Percentiles rank a stretch among this genome's conserved stretches.
Evolutionary conservation across 2,888 invertebrate species (phyloP).

Genomic region (Pinctada fucata): DNA sequence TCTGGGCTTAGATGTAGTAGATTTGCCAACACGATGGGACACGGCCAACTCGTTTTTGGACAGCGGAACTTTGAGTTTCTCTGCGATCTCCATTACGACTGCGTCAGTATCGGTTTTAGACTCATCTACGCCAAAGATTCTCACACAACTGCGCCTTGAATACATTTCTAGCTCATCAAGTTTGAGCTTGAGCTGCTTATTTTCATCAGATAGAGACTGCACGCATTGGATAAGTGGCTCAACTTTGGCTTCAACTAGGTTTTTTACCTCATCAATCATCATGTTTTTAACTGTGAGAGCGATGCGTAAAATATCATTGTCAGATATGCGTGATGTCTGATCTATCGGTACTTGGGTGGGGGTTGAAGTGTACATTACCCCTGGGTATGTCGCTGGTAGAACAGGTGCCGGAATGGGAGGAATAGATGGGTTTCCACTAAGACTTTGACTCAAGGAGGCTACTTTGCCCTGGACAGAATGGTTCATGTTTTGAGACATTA

Average conservation of each 20-base stretch:
- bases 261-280: not conserved
- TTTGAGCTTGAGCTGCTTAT: not conserved
- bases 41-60: not conserved
- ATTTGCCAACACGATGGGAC: slow-evolving; percentile 4
- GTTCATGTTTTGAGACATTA: too few relatives aligned
- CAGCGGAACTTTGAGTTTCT: not conserved
- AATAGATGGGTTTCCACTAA: too few relatives aligned
- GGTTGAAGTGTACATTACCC: not conserved
- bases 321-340: not conserved
- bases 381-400: not conserved
- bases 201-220: slow-evolving; percentile 5
- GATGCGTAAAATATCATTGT: not conserved
- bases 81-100: not conserved
- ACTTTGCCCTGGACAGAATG: not conserved
- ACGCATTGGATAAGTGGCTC: not conserved
- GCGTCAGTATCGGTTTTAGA: not conserved
- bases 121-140: slow-evolving; percentile 2
- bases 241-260: not conserved
- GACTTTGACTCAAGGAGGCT: not conserved
- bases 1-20: not conserved
- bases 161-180: slow-evolving; percentile 10
- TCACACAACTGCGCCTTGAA: not conserved
- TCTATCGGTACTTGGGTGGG: not conserved
- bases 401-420: not conserved
- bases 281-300: not conserved